Evolutionary conservation across 2,113 vertebrate species (phyloP), one percentile per base, ranked within the genome.

Genomic region (Chlamydotis undulata): DNA sequence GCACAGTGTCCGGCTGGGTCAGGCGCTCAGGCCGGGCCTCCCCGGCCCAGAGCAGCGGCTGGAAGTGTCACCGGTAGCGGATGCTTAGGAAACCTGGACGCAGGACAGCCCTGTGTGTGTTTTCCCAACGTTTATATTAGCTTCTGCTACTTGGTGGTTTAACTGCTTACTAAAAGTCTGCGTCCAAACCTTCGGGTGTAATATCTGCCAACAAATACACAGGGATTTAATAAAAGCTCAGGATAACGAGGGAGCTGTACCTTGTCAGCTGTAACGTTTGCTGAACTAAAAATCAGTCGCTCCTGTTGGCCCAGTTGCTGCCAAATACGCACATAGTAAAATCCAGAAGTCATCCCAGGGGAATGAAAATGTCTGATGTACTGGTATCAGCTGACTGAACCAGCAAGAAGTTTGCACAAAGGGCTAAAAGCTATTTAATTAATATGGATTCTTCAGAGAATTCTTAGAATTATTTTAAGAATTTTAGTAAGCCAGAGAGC

Each of bases 31-130:
- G 39, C 37, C 3, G 47, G 24, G 22, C 4, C 29, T 14, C 12
- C 45, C 50, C 21, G 3, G 53, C 43, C 11, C 52, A 6, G 11
- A 14, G 37, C 0, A 3, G 10, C 0, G 19, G 18, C 83, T n/a
- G 1, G 26, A 43, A 35, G 23, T 1, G 11, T 2, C 0, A 35
- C 10, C 3, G 6, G n/a, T 14, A 31, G 41, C 35, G 8, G 31
- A 8, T 43, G 17, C 11, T 18, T 2, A 1, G 74, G 73, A 39
- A 43, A 9, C 3, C 13, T 2, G 39, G 43, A 19, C 22, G 6
- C 56, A 8, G 47, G 21, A 8, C 19, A 9, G 3, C n/a, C 7
- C 7, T 19, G 0, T 4, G 0, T 9, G 14, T 28, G 6, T 59
- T 3, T 59, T 33, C 22, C 13, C 4, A 21, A 2, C 4, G 0